phyloP scores from a whole-genome alignment of 2,888 invertebrate species.

The Crioceris asparagi region DNA sequence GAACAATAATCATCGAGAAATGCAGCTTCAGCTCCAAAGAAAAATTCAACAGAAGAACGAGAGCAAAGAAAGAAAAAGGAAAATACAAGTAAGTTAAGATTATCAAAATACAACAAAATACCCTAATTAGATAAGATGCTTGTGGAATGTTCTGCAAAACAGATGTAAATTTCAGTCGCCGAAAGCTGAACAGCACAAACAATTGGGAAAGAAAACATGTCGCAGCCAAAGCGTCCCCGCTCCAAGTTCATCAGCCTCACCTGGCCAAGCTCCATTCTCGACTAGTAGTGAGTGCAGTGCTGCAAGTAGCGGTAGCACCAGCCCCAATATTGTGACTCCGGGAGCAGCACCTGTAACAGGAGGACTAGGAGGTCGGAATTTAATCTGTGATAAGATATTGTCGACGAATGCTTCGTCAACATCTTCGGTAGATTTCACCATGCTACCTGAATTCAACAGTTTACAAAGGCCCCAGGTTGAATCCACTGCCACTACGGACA shows the following conservation, averaged over 20 bases:
- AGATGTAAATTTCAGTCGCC: constrained; percentile 17
- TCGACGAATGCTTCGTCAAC: constrained; percentile 17
- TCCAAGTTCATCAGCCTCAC: constrained; percentile 10
- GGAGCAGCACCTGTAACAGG: constrained; percentile 27
- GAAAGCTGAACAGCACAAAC: constrained; percentile 25
- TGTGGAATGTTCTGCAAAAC: too few relatives aligned
- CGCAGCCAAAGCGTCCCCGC: constrained; percentile 32
- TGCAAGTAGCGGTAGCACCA: constrained; percentile 31
- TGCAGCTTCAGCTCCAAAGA: constrained; percentile 52
- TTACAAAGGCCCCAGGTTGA: constrained; percentile 33
- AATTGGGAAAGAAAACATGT: constrained; percentile 20
- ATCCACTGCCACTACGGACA: constrained; percentile 10
- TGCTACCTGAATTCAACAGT: constrained; percentile 40
- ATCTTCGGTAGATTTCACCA: constrained; percentile 2
- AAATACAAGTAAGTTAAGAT: constrained; percentile 38
- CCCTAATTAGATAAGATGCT: neutral
- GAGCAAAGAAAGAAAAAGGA: constrained; percentile 51
- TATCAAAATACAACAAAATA: constrained; percentile 5
- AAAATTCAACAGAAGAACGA: constrained; percentile 59
- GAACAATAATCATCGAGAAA: constrained; percentile 45
- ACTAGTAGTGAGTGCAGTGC: constrained; percentile 30
- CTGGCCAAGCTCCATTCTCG: constrained; percentile 7
- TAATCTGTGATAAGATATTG: constrained; percentile 37
- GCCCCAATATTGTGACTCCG: constrained; percentile 18
- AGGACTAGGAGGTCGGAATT: constrained; percentile 19